Evolutionary conservation across 2,113 vertebrate genomes (phyloP).

Genomic region (rat (Rattus norvegicus)): DNA sequence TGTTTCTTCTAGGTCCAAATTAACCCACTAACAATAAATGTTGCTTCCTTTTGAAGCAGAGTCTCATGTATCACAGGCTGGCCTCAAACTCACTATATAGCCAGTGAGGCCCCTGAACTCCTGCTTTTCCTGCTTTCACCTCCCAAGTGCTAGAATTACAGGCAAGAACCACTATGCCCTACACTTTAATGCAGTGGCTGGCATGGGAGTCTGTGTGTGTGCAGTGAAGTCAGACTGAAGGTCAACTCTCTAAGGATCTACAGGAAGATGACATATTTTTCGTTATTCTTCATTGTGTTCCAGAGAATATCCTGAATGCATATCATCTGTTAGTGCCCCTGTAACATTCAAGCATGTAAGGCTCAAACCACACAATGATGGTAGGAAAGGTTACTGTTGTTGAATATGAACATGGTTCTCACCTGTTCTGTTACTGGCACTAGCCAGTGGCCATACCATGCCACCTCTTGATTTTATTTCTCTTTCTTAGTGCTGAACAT

Average conservation of each 20-base stretch:
- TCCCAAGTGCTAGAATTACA: neutral
- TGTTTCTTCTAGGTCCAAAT: slow-evolving; percentile 2
- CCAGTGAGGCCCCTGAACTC: neutral
- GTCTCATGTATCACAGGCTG: neutral
- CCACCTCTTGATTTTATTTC: neutral
- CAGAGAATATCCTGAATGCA: neutral
- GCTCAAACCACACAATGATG: neutral
- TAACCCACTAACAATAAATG: neutral
- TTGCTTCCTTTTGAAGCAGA: neutral
- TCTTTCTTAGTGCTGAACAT: neutral
- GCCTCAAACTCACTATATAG: neutral
- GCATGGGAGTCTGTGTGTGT: neutral
- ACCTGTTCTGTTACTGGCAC: neutral
- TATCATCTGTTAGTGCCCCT: neutral
- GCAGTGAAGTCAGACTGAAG: neutral
- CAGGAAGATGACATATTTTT: neutral
- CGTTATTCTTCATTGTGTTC: neutral
- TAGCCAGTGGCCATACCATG: neutral
- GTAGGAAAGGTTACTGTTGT: neutral
- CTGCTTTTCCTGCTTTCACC: neutral
- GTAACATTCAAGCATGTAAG: neutral
- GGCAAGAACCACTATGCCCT: neutral
- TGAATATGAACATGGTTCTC: neutral
- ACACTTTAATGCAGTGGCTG: neutral
- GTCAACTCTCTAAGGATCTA: neutral